These are phyloP conservation scores for Ctenochaetus hawaiiensis DNA, from an alignment of 2,797 vertebrate genomes.

Conservation along the genomic window DNA sequence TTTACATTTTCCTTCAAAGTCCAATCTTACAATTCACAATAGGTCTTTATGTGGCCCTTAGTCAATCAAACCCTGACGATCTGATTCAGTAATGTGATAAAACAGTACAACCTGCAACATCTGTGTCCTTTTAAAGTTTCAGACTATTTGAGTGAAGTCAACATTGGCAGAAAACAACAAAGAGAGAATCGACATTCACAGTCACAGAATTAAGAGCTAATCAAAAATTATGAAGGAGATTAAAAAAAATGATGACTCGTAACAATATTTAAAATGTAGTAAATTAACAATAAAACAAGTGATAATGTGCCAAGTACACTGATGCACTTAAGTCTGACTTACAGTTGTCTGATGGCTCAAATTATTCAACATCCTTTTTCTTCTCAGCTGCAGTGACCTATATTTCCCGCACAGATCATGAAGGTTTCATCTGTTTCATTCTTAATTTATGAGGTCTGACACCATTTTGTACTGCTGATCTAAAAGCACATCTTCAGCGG, in stretches of 20 bases:
- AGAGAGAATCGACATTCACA: not conserved
- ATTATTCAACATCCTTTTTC: conserved; percentile 15
- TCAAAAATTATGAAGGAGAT: not conserved
- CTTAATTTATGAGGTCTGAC: conserved; percentile 53
- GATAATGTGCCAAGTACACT: not conserved
- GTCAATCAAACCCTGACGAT: not conserved
- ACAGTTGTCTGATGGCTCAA: not conserved
- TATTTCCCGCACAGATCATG: conserved; percentile 50
- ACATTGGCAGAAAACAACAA: not conserved
- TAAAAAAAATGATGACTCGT: not conserved
- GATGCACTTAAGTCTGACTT: not conserved
- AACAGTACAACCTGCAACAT: not conserved
- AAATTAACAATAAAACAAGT: not conserved
- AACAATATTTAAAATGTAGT: not conserved
- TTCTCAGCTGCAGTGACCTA: conserved; percentile 52
- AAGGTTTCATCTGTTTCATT: conserved; percentile 58
- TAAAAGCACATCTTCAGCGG: not conserved
- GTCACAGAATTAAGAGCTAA: not conserved
- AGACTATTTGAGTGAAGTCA: not conserved
- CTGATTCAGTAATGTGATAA: not conserved
- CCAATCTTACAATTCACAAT: not conserved
- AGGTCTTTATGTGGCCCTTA: too few relatives aligned
- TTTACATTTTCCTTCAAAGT: not conserved
- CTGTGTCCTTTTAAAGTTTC: not conserved
- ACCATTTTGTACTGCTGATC: conserved; percentile 19